phyloP scores from a whole-genome alignment of 2,797 vertebrate species.

The Oophaga sylvatica region DNA sequence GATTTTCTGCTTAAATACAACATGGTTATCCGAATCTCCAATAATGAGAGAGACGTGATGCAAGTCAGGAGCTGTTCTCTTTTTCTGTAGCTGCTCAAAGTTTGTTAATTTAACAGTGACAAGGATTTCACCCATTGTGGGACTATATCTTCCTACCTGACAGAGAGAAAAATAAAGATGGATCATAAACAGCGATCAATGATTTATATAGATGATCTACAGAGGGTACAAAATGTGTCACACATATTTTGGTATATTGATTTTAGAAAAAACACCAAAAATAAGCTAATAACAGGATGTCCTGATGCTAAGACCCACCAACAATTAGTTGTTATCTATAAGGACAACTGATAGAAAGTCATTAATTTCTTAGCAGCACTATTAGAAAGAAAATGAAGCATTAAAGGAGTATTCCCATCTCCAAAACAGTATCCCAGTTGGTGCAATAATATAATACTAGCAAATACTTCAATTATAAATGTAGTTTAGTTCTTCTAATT shows the following conservation, averaged over 20 bases:
- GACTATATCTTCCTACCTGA: constrained; percentile 85
- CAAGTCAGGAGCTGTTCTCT: constrained; percentile 84
- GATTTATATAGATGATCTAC: constrained; percentile 7
- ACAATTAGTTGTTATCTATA: too few species aligned
- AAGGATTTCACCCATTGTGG: constrained; percentile 82
- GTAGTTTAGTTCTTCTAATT: too few species aligned
- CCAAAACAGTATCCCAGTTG: too few species aligned
- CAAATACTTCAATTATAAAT: too few species aligned
- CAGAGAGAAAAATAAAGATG: constrained; percentile 58
- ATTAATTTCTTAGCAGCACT: too few species aligned
- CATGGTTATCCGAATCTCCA: constrained; percentile 88
- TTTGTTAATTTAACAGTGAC: constrained; percentile 87
- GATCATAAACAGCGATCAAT: background rate
- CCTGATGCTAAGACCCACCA: background rate
- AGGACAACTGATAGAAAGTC: too few species aligned
- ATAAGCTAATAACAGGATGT: background rate
- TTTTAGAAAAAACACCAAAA: background rate
- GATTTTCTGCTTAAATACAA: constrained; percentile 90
- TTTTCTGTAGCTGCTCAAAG: constrained; percentile 82
- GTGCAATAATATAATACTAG: too few species aligned
- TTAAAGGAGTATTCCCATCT: too few species aligned
- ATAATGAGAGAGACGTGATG: constrained; percentile 87
- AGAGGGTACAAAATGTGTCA: background rate
- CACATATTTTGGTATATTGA: background rate
- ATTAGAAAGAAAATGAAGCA: too few species aligned